phyloP scores from a whole-genome alignment of 1,140 invertebrate genomes.

The Cardiocondyla obscurior region DNA sequence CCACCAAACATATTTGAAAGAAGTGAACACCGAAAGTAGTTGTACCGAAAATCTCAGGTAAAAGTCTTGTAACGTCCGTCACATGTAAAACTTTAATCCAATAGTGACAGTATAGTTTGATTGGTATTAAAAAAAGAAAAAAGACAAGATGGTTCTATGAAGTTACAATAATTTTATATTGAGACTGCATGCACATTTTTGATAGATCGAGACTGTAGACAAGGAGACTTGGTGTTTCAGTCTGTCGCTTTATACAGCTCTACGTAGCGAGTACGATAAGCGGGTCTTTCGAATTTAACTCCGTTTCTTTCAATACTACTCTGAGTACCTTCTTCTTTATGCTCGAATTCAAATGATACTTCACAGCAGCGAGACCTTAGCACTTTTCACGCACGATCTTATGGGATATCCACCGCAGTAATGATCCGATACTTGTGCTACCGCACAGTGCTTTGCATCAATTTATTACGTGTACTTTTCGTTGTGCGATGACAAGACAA shows the following conservation, averaged over 20 bases:
- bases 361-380: slow-evolving; percentile 43
- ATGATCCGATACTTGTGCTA: slow-evolving; percentile 28
- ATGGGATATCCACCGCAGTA: slow-evolving; percentile 21
- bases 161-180: slow-evolving; percentile 50
- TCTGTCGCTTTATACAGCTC: slow-evolving; percentile 43
- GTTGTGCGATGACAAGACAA: background rate
- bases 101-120: slow-evolving; percentile 19
- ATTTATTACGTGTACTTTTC: slow-evolving; percentile 6
- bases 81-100: slow-evolving; percentile 2
- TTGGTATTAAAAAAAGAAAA: too few species aligned
- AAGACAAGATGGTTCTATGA: slow-evolving; percentile 27
- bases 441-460: slow-evolving; percentile 63
- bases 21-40: slow-evolving; percentile 60
- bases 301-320: slow-evolving; percentile 20
- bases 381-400: slow-evolving; percentile 63
- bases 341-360: slow-evolving; percentile 27
- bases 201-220: slow-evolving; percentile 40
- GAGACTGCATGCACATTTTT: slow-evolving; percentile 67
- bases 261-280: slow-evolving; percentile 29
- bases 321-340: slow-evolving; percentile 11
- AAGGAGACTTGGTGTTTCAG: slow-evolving; percentile 24
- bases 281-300: slow-evolving; percentile 18
- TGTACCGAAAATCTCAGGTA: slow-evolving; percentile 67
- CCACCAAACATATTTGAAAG: slow-evolving; percentile 49
- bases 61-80: slow-evolving; percentile 57